phyloP scores from a whole-genome alignment of 2,113 vertebrate species.

The Cyprinodon brontotheroides region DNA sequence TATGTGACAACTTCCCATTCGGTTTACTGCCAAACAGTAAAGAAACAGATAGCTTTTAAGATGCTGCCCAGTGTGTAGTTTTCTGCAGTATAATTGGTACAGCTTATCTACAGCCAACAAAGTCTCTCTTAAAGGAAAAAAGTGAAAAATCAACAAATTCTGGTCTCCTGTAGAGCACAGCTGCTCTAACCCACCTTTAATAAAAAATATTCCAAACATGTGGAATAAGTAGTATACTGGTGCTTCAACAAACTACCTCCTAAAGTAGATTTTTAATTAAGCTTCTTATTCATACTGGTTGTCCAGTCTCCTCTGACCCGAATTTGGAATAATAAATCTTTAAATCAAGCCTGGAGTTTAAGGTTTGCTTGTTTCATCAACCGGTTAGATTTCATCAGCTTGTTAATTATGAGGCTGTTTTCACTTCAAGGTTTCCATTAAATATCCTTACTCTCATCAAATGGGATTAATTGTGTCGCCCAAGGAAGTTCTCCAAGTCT shows the following conservation, averaged over 20 bases:
- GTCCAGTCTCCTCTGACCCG: neutral
- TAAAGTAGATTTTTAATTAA: neutral
- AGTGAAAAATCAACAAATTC: slow-evolving; percentile 10
- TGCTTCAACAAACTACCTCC: neutral
- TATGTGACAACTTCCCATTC: neutral
- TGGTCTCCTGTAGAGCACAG: neutral
- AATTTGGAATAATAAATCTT: neutral
- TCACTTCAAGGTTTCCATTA: neutral
- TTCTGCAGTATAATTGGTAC: neutral
- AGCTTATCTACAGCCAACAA: neutral
- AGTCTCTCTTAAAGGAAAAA: slow-evolving; percentile 2
- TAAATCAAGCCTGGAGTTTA: neutral
- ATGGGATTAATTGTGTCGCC: neutral
- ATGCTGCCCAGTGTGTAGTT: neutral
- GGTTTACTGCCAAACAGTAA: neutral
- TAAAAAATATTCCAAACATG: neutral
- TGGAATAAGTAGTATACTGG: neutral
- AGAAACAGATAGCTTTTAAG: slow-evolving; percentile 3
- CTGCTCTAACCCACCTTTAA: neutral
- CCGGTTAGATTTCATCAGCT: neutral
- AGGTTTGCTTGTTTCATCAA: neutral
- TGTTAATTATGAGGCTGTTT: neutral
- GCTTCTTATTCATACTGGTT: neutral
- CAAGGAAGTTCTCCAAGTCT: neutral
- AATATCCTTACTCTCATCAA: neutral